A percentile compares a stretch with the other conserved stretches of the same genome.
Evolutionary conservation across 2,113 vertebrate species (phyloP).

Genomic region (Capreolus pygargus): DNA sequence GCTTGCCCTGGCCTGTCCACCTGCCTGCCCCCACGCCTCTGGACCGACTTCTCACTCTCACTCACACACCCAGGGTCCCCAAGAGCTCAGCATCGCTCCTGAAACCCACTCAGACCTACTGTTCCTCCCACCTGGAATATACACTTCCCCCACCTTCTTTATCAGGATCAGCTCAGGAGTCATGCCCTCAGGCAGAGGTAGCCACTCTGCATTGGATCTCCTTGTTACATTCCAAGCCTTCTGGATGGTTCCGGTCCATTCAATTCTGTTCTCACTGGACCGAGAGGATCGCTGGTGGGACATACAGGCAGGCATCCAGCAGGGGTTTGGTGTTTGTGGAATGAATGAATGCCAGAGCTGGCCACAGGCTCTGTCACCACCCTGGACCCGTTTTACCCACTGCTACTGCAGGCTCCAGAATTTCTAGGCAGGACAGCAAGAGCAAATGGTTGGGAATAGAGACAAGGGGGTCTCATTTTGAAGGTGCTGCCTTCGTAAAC

Average conservation of each 20-base stretch:
- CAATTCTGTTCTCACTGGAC: background rate
- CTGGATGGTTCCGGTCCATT: background rate
- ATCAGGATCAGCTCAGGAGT: background rate
- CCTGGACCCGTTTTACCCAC: background rate
- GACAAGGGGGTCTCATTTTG: background rate
- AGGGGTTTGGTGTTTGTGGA: background rate
- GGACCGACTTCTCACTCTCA: background rate
- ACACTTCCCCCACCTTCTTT: too few species aligned
- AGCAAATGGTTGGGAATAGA: accelerated
- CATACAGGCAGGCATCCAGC: background rate
- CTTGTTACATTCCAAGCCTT: background rate
- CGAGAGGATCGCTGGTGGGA: background rate
- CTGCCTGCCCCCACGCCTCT: background rate
- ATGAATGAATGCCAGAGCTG: background rate
- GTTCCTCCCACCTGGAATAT: background rate
- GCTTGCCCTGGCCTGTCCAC: background rate
- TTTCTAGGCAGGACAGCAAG: background rate
- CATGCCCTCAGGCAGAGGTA: background rate
- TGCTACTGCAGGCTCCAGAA: background rate
- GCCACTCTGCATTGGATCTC: background rate
- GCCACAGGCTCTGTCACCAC: background rate
- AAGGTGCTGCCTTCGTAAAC: background rate
- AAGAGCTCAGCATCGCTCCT: background rate
- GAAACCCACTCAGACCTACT: background rate
- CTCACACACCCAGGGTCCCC: background rate